Base-by-base conservation (phyloP, 2,113 vertebrate genomes). In the Atherinomorus stipes region DNA sequence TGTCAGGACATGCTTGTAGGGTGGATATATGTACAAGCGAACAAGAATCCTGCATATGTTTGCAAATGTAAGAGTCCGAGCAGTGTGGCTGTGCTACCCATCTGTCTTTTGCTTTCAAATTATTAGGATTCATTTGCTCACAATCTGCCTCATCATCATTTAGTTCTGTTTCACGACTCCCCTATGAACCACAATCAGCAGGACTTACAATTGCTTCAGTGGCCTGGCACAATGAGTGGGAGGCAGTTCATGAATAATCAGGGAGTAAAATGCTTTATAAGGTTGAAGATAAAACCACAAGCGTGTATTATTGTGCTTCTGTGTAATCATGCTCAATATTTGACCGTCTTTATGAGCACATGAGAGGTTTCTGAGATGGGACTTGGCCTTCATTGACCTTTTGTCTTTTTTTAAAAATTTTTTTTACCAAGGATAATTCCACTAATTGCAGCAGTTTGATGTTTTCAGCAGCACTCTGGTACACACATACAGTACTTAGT, bases 151-250 rank as follows among this genome's bases (percentile, higher is more conserved):
- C 81, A n/a, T 87, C 83, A 77, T 80, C 63, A 57, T 76, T 82
- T 63, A 51, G 67, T 76, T 76, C 49, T 70, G 78, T 84, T 82
- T 83, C 66, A 85, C 66, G 16, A 64, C 70, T 84, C 86, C 79
- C 79, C 64, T 18, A 66, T 83, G 85, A 74, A 78, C 71, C 2
- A 1, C 37, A 56, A 73, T 78, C 82, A 62, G 68, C 76, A 54
- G 60, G 79, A 67, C 68, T 81, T 75, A 76, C 78, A 76, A 78
- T 74, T 61, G 67, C 81, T 76, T 69, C 23, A 22, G 80, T 69
- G 72, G 56, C 23, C 56, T 23, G 69, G 62, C 61, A 75, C 74
- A 52, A 74, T 60, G 74, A 65, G 58, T 68, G 53, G 65, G 75
- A 71, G 70, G 40, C 34, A 1, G 64, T 59, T 69, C 65, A 60